A percentile compares a stretch with the other conserved stretches of the same genome.
These are phyloP conservation scores for Acipenser ruthenus DNA, from an alignment of 2,797 vertebrate species.

Conservation along the genomic window DNA sequence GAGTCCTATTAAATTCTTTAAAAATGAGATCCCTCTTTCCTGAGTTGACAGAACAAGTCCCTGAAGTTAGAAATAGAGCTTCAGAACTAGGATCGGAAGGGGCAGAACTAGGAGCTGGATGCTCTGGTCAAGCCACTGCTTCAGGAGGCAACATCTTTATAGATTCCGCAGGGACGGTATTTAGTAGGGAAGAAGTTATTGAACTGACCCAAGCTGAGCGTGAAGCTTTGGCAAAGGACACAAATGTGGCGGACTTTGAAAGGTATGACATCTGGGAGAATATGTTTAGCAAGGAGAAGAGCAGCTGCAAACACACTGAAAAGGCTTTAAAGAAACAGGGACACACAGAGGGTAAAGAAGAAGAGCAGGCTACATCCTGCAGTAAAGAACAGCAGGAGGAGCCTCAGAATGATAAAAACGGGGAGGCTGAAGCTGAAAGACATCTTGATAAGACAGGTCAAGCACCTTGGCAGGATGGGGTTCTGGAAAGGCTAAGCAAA, in stretches of 20 bases:
- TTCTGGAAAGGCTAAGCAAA: slow-evolving; percentile 75
- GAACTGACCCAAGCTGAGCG: slow-evolving; percentile 61
- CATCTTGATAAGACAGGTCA: slow-evolving; percentile 54
- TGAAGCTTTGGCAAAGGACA: slow-evolving; percentile 59
- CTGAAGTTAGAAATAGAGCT: slow-evolving; percentile 25
- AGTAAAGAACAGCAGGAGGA: slow-evolving; percentile 10
- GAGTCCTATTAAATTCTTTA: slow-evolving; percentile 72
- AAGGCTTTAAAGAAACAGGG: slow-evolving; percentile 38
- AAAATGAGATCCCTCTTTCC: slow-evolving; percentile 81
- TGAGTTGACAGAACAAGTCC: slow-evolving; percentile 57
- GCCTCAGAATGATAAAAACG: slow-evolving; percentile 11
- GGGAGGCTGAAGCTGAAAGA: slow-evolving; percentile 14
- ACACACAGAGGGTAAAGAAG: neutral
- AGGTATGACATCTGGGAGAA: slow-evolving; percentile 73
- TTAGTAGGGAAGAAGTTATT: slow-evolving; percentile 5
- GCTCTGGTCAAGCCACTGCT: too few species aligned
- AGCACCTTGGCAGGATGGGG: slow-evolving; percentile 91
- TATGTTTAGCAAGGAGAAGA: slow-evolving; percentile 76
- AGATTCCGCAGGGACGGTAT: too few species aligned
- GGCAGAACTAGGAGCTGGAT: slow-evolving; percentile 25
- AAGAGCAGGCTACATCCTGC: slow-evolving; percentile 6
- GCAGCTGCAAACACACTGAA: slow-evolving; percentile 41
- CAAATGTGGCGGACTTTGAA: slow-evolving; percentile 53
- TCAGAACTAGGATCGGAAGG: slow-evolving; percentile 24
- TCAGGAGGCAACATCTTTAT: too few species aligned